Evolutionary conservation across 2,888 invertebrate species (phyloP), one percentile per base, ranked within the genome.

Genomic region (Sinelater perroti): DNA sequence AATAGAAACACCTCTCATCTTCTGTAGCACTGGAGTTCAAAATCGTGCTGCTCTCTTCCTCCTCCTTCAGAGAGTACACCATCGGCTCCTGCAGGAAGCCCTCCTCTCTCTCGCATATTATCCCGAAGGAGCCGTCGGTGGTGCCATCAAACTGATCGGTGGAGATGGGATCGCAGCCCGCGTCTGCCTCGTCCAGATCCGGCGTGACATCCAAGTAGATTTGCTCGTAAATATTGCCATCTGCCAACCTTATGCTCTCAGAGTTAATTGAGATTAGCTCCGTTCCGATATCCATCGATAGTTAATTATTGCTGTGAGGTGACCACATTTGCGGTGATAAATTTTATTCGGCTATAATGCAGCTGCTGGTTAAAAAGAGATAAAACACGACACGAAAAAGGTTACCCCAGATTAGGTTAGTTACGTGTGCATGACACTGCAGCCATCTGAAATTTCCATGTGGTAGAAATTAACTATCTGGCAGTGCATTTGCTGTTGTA

Each of bases 351-450:
- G 10, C 2, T 5, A n/a, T 5, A 3, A n/a, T n/a, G n/a, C n/a
- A n/a, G n/a, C n/a, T n/a, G n/a, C 5, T 28, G 28, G 2, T 35
- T 17, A 35, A 35, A 35, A 16, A 35, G 2, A 5, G 7, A 13
- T 16, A 17, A 13, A 35, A 4, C 38, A 24, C 13, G 24, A 40
- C 40, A 40, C 14, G 24, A 40, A 7, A 8, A 30, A 45, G 30
- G 45, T 45, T 45, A 45, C 3, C 30, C 2, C 17, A 18, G 45
- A 30, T 45, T 45, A 45, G 28, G 45, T 45, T 45, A 45, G 45
- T 30, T 28, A 45, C 17, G 30, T 11, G n/a, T n/a, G n/a, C n/a
- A n/a, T n/a, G n/a, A n/a, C n/a, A n/a, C n/a, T n/a, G n/a, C n/a
- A n/a, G n/a, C n/a, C n/a, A n/a, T n/a, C n/a, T n/a, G n/a, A n/a